Percentiles rank a stretch among this genome's conserved stretches.
Conservation (phyloP, 2,888 invertebrate genomes). For the Meta bourneti region DNA sequence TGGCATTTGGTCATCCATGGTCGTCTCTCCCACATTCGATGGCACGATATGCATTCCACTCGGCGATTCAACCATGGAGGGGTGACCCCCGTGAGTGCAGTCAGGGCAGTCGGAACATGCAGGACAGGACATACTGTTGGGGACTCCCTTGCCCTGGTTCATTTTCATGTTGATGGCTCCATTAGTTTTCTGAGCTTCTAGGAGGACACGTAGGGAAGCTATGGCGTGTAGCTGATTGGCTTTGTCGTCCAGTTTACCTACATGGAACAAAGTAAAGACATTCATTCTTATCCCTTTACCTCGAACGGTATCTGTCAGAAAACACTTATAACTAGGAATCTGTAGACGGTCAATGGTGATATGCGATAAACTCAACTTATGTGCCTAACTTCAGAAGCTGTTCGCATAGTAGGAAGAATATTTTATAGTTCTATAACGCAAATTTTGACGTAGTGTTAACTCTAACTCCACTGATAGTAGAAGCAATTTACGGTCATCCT, state of each 20-base stretch:
- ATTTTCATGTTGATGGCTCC: constrained; percentile 30
- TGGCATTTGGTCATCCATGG: constrained; percentile 53
- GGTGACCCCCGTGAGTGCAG: constrained; percentile 70
- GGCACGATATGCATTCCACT: constrained; percentile 62
- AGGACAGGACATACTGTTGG: constrained; percentile 66
- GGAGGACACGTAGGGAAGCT: constrained; percentile 93
- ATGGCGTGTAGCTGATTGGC: constrained; percentile 97
- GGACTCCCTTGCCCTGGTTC: constrained; percentile 37
- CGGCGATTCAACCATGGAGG: constrained; percentile 69
- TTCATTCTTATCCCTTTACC: too few species aligned
- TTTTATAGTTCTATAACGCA: too few species aligned
- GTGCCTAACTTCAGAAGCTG: too few species aligned
- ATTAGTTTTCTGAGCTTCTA: constrained; percentile 91
- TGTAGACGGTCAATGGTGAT: too few species aligned
- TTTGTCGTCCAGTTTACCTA: constrained; percentile 98
- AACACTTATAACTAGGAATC: too few species aligned
- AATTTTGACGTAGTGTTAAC: too few species aligned
- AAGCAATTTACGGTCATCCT: too few species aligned
- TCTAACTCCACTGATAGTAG: too few species aligned
- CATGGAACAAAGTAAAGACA: constrained; percentile 9
- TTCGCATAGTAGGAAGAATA: too few species aligned
- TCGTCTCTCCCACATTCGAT: constrained; percentile 42
- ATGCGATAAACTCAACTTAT: too few species aligned
- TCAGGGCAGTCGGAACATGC: constrained; percentile 71
- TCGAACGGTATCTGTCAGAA: too few species aligned